Evolutionary conservation across 2,797 vertebrate genomes (phyloP).

Genomic region (Malurus leucopterus): DNA sequence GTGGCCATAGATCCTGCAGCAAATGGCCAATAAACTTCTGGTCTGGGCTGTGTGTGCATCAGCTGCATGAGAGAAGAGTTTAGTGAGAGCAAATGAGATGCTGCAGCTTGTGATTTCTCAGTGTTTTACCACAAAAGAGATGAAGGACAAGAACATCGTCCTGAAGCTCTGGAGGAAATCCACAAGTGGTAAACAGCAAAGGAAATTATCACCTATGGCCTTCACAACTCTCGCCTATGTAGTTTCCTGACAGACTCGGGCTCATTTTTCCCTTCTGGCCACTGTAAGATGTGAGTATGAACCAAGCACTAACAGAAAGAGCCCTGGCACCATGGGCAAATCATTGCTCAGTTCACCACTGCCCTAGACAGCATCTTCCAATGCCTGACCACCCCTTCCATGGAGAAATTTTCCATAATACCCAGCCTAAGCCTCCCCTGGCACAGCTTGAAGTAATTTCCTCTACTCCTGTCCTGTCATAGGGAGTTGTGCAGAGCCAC

Average conservation of each 20-base stretch:
- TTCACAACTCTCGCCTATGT: not conserved
- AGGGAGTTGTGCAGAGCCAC: not conserved
- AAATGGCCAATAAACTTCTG: not conserved
- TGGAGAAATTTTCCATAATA: not conserved
- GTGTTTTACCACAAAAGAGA: not conserved
- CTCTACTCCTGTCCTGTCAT: not conserved
- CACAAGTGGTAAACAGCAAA: not conserved
- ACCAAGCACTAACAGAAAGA: not conserved
- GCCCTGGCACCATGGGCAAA: not conserved
- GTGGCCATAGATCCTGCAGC: not conserved
- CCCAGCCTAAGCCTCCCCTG: not conserved
- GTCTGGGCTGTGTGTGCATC: not conserved
- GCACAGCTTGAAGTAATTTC: fast-evolving
- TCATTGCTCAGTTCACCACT: not conserved
- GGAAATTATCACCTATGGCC: not conserved
- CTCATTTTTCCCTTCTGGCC: not conserved
- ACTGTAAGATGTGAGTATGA: not conserved
- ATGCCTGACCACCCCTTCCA: not conserved
- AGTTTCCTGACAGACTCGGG: not conserved
- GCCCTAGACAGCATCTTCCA: not conserved
- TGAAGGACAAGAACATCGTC: not conserved
- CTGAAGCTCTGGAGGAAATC: not conserved
- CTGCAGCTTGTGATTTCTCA: not conserved
- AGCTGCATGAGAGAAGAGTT: not conserved
- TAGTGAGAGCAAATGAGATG: not conserved